Percentiles rank a stretch among this genome's conserved stretches.
phyloP scores from a whole-genome alignment of 2,888 invertebrate genomes.

The Camptogramma bilineatum region DNA sequence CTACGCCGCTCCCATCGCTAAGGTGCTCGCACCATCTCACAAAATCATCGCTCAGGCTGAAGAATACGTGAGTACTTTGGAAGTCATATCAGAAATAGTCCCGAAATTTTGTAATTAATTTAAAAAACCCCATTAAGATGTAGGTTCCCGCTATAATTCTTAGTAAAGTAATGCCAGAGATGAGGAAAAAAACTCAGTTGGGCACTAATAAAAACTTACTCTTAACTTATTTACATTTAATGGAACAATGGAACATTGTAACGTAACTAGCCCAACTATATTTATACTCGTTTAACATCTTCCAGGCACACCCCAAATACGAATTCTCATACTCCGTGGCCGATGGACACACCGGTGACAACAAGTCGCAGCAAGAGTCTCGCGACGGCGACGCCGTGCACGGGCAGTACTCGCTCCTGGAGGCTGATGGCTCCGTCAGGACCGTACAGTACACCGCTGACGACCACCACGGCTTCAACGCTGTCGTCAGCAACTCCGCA shows the following conservation, averaged over 20 bases:
- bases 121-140: too few species aligned
- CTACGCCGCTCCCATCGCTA: conserved; percentile 54
- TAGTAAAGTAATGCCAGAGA: too few species aligned
- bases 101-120: too few species aligned
- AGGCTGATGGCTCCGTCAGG: conserved; percentile 83
- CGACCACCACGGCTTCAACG: conserved; percentile 82
- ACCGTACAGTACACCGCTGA: conserved; percentile 83
- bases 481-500: conserved; percentile 72
- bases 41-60: conserved; percentile 60
- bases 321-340: conserved; percentile 85
- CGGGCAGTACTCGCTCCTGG: conserved; percentile 77
- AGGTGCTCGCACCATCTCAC: conserved; percentile 54
- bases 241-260: not conserved
- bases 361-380: conserved; percentile 85
- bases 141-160: too few species aligned
- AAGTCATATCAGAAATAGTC: too few species aligned
- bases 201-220: too few species aligned
- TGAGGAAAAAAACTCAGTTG: too few species aligned
- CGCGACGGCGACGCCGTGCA: conserved; percentile 87
- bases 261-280: not conserved
- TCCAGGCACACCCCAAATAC: conserved; percentile 85
- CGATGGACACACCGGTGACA: conserved; percentile 85
- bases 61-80: conserved; percentile 63
- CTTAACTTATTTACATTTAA: too few species aligned
- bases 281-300: not conserved